These are phyloP conservation scores for Lagopus leucura DNA, from an alignment of 2,113 vertebrate genomes.

Conservation along the genomic window DNA sequence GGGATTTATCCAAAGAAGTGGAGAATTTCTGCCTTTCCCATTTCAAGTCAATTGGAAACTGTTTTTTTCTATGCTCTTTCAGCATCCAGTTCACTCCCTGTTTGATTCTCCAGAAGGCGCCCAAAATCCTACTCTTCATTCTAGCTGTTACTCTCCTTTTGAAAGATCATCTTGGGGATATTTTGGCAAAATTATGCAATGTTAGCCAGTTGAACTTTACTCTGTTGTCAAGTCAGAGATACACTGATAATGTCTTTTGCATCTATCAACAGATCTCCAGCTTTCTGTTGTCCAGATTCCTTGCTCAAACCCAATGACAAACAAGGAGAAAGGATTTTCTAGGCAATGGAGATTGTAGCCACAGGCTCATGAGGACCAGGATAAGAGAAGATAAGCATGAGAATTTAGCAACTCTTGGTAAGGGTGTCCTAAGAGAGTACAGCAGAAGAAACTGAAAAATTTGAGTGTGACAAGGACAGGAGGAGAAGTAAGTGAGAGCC, in stretches of 20 bases:
- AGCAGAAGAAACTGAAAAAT: background rate
- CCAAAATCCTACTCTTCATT: background rate
- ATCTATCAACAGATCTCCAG: background rate
- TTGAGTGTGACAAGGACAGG: background rate
- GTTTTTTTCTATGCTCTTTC: background rate
- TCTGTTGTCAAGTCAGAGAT: background rate
- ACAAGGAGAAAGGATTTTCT: background rate
- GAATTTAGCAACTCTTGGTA: background rate
- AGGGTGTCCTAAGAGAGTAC: accelerated
- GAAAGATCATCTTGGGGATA: background rate
- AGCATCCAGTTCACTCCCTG: background rate
- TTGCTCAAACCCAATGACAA: background rate
- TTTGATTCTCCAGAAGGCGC: background rate
- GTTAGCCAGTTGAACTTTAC: background rate
- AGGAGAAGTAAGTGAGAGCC: background rate
- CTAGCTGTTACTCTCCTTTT: background rate
- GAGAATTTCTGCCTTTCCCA: background rate
- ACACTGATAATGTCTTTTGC: background rate
- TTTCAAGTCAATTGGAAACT: background rate
- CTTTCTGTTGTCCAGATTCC: background rate
- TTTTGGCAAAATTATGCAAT: background rate
- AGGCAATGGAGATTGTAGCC: background rate
- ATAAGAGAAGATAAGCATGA: background rate
- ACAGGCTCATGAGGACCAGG: background rate
- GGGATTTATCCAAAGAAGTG: background rate